Conservation (phyloP, 1,140 invertebrate genomes). For the Rhyzopertha dominica region DNA sequence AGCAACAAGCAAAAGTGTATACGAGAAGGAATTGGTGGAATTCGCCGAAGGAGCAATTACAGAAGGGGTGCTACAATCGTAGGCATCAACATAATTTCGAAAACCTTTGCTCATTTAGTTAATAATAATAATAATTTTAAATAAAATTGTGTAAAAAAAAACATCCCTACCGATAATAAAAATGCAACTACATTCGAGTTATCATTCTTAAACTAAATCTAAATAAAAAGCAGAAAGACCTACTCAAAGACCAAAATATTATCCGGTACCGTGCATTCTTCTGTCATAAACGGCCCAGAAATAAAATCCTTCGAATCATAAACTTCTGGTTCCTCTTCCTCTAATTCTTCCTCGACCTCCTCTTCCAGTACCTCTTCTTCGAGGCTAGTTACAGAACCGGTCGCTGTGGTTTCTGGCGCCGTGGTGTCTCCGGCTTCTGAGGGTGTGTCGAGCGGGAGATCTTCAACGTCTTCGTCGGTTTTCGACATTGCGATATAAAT, state of each 20-base stretch:
- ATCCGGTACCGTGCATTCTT: constrained; percentile 32
- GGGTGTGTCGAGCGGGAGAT: constrained; percentile 19
- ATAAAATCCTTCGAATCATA: constrained; percentile 38
- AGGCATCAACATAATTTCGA: not conserved
- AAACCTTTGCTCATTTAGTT: not conserved
- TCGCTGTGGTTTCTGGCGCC: constrained; percentile 3
- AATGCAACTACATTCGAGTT: not conserved
- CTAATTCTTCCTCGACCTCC: constrained; percentile 26
- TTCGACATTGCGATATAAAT: too few species aligned
- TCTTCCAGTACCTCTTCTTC: constrained; percentile 13
- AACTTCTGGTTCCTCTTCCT: constrained; percentile 24
- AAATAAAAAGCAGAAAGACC: constrained; percentile 16
- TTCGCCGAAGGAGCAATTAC: too few species aligned
- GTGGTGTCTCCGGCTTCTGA: constrained; percentile 3
- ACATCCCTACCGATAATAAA: too few species aligned
- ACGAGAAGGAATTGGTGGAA: too few species aligned
- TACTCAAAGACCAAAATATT: constrained; percentile 45
- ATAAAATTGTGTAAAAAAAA: too few species aligned
- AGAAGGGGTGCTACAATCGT: too few species aligned
- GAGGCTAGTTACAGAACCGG: not conserved
- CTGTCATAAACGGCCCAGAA: constrained; percentile 35
- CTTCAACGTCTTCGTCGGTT: constrained; percentile 24
- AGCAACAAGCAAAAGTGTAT: too few species aligned
- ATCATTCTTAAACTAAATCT: constrained; percentile 3
- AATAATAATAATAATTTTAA: not conserved